phyloP scores from a whole-genome alignment of 1,140 invertebrate species.

The roundworm (Caenorhabditis elegans) region DNA sequence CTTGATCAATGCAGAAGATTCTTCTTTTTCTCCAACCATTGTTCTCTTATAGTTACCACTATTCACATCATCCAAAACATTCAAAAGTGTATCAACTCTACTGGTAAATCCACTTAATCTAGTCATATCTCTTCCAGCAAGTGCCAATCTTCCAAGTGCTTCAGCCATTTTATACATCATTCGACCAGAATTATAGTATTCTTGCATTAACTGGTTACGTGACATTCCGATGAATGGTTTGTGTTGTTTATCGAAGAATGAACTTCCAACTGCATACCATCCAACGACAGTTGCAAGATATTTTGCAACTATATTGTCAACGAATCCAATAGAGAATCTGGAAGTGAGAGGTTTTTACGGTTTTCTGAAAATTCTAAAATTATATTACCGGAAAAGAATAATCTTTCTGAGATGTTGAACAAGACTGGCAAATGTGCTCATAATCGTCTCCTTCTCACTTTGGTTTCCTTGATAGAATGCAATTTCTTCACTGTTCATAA shows the following conservation, averaged over 20 bases:
- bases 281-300: conserved; percentile 92
- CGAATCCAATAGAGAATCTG: conserved; percentile 84
- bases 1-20: background rate
- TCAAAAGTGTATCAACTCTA: conserved; percentile 84
- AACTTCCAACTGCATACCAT: conserved; percentile 89
- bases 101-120: conserved; percentile 88
- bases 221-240: conserved; percentile 55
- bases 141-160: conserved; percentile 87
- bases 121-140: conserved; percentile 90
- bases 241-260: conserved; percentile 77
- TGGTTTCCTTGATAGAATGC: conserved; percentile 81
- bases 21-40: conserved; percentile 74
- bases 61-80: conserved; percentile 83
- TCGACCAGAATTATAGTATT: conserved; percentile 91
- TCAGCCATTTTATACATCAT: conserved; percentile 96
- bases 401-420: conserved; percentile 84
- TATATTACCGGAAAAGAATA: conserved; percentile 75
- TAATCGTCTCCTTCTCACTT: conserved; percentile 79
- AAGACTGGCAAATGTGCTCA: conserved; percentile 85
- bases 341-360: background rate
- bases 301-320: conserved; percentile 94
- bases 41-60: conserved; percentile 82
- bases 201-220: conserved; percentile 68
- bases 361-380: background rate
- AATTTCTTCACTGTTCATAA: conserved; percentile 95